phyloP scores from a whole-genome alignment of 2,113 vertebrate species.

The Callithrix jacchus region DNA sequence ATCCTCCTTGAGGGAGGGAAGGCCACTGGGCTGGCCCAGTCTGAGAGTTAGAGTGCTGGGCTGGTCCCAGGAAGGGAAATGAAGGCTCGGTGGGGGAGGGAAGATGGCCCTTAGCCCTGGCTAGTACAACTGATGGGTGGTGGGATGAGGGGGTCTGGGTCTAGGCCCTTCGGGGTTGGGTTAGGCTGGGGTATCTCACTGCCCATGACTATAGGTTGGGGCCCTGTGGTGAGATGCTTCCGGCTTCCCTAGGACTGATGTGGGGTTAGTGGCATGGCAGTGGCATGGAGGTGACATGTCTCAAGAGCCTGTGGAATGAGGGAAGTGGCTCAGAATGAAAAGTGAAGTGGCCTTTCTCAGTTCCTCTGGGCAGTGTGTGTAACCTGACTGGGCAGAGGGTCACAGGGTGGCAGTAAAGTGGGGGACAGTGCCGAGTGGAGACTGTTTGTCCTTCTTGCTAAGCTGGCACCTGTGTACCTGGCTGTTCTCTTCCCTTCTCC shows the following conservation, averaged over 20 bases:
- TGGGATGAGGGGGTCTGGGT: not conserved
- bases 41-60: not conserved
- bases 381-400: not conserved
- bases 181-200: not conserved
- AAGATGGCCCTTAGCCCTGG: not conserved
- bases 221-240: not conserved
- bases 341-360: conserved; percentile 58
- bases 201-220: not conserved
- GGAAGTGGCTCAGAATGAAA: conserved; percentile 71
- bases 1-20: not conserved
- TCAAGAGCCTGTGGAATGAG: not conserved
- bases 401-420: not conserved
- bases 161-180: not conserved
- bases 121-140: not conserved
- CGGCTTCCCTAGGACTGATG: not conserved
- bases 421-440: rapidly evolving
- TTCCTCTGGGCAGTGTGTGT: conserved; percentile 56
- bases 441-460: not conserved
- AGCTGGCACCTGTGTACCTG: not conserved
- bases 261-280: not conserved
- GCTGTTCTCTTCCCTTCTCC: not conserved
- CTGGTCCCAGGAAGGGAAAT: not conserved
- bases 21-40: not conserved
- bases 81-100: not conserved
- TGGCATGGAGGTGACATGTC: not conserved